Evolutionary conservation across 2,113 vertebrate genomes (phyloP), one percentile per base, ranked within the genome.

Genomic region (Taurulus bubalis): DNA sequence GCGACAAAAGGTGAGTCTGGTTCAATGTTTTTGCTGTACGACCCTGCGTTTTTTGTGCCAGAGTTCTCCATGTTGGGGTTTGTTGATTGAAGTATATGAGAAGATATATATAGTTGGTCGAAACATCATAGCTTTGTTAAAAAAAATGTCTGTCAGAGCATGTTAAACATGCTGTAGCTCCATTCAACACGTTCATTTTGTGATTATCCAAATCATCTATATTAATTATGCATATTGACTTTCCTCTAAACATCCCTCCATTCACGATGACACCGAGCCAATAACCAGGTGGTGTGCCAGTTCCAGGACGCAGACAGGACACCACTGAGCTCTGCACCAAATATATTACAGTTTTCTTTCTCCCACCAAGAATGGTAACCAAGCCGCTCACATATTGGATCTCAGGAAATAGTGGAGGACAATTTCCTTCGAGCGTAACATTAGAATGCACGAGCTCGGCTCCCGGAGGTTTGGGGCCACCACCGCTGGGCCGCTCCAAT

Each of bases 371-470:
- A 95, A 91, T 77, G 89, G 86, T 91, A 83, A 63, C 84, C 90
- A 82, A 93, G 63, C 93, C 51, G 90, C 94, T 94, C 84, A 90
- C 94, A 92, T 92, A 94, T 93, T 94, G 88, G 93, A 95, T 94
- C 94, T 96, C 96, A 97, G 97, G 96, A 98, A 98, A 96, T 94
- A 85, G 93, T 91, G 91, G 87, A 95, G 89, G 96, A 96, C 96
- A 96, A 95, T 95, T 96, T 98, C 96, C 96, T 96, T 93, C 58
- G 34, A 85, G 87, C 92, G 96, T 97, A 98, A 98, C 94, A 79
- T 94, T 96, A 97, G 97, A 97, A 95, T 89, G 94, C 92, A 94
- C 90, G 83, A 92, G 85, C 85, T 89, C 79, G 95, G 94, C 95
- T 96, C 95, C 94, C 86, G 90, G 93, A 90, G 94, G 87, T 93